Evolutionary conservation across 2,113 vertebrate genomes (phyloP).

Genomic region (Apteryx mantelli): DNA sequence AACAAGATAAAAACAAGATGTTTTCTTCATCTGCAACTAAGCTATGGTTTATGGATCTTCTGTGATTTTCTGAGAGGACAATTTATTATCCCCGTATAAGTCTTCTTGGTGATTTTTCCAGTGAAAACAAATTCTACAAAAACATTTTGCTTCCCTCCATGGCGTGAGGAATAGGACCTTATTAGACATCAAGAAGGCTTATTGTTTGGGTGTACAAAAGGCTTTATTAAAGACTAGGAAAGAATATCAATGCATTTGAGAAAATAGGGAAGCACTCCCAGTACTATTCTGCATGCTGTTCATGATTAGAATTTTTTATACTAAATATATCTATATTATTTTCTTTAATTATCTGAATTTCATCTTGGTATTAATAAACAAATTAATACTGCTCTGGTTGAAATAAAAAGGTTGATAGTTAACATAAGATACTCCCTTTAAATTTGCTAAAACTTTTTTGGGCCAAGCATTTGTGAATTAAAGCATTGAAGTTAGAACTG

Average conservation of each 20-base stretch:
- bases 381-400: no score
- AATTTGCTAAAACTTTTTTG: neutral
- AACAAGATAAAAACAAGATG: neutral
- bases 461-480: neutral
- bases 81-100: neutral
- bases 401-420: neutral
- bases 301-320: neutral
- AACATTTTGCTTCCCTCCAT: neutral
- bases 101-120: neutral
- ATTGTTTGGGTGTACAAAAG: constrained; percentile 29
- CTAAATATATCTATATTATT: neutral
- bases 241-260: neutral
- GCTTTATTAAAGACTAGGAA: neutral
- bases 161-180: neutral
- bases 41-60: neutral
- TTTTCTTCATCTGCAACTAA: neutral
- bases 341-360: neutral
- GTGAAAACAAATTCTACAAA: constrained; percentile 38
- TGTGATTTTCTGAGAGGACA: neutral
- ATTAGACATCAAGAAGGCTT: neutral
- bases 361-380: neutral
- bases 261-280: neutral
- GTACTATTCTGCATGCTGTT: neutral
- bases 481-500: neutral
- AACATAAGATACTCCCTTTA: neutral